phyloP scores from a whole-genome alignment of 2,888 invertebrate species.

The Galeopsomyia nigrocyanea region DNA sequence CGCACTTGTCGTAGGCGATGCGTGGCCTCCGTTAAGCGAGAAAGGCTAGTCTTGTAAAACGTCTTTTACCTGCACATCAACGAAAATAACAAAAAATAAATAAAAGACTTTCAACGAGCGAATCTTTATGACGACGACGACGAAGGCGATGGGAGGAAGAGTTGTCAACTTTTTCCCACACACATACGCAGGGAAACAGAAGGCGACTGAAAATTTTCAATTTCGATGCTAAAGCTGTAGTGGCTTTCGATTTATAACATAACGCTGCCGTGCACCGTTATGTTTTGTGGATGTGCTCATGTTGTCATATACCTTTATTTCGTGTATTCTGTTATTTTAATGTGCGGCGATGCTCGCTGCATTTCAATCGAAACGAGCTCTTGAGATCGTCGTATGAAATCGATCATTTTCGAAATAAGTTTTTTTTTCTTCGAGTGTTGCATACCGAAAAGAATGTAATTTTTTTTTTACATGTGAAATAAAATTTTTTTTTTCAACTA shows the following conservation, averaged over 20 bases:
- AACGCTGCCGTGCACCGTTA: constrained; percentile 12
- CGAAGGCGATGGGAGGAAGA: neutral
- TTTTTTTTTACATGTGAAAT: too few species aligned
- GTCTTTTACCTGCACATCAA: neutral
- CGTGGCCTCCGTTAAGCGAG: constrained; percentile 51
- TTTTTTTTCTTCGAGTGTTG: too few species aligned
- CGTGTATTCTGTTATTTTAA: too few species aligned
- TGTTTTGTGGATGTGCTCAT: neutral
- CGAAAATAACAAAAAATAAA: neutral
- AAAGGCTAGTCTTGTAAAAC: constrained; percentile 53
- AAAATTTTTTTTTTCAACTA: too few species aligned
- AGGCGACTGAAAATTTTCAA: constrained; percentile 11
- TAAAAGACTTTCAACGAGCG: neutral
- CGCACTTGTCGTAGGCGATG: neutral
- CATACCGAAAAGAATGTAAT: too few species aligned
- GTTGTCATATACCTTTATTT: too few species aligned
- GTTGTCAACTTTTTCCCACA: constrained; percentile 18
- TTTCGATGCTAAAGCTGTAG: constrained; percentile 21
- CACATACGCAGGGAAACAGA: too few species aligned
- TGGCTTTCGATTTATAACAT: constrained; percentile 22
- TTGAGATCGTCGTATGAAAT: too few species aligned
- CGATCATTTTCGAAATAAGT: too few species aligned
- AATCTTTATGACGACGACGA: constrained; percentile 19
- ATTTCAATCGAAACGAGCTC: too few species aligned
- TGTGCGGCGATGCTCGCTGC: too few species aligned